phyloP scores from a whole-genome alignment of 2,888 invertebrate genomes.

The Rotaria sp. region DNA sequence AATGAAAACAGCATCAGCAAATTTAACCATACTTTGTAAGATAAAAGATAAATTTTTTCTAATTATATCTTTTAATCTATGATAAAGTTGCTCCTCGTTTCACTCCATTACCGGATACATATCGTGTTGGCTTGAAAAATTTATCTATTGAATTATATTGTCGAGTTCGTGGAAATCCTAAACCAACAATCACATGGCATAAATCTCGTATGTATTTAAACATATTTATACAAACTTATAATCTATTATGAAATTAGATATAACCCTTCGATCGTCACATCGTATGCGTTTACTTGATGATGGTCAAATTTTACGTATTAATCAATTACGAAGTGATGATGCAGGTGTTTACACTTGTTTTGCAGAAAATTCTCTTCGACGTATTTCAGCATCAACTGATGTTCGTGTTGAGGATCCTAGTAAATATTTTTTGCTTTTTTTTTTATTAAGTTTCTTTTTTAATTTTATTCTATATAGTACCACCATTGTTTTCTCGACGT shows the following conservation, averaged over 20 bases:
- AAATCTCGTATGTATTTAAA: slow-evolving; percentile 30
- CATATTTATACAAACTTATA: neutral
- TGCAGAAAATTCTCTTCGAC: slow-evolving; percentile 31
- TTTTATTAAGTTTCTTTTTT: neutral
- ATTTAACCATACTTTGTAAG: neutral
- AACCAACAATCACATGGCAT: slow-evolving; percentile 32
- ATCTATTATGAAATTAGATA: neutral
- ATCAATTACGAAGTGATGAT: slow-evolving; percentile 28
- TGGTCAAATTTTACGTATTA: slow-evolving; percentile 29
- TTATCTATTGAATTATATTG: slow-evolving; percentile 32
- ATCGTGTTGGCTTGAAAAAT: slow-evolving; percentile 23
- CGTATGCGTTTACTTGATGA: slow-evolving; percentile 30
- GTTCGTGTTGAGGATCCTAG: slow-evolving; percentile 28
- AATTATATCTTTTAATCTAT: neutral
- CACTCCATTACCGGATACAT: neutral
- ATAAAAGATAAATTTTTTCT: neutral
- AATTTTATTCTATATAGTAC: neutral
- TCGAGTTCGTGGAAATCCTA: slow-evolving; percentile 30
- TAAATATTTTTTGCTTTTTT: neutral
- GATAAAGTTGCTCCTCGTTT: neutral
- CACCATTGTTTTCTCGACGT: slow-evolving; percentile 35
- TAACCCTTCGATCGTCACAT: neutral
- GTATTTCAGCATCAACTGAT: neutral
- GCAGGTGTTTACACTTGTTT: slow-evolving; percentile 32
- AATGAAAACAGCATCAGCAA: slow-evolving; percentile 5